A percentile compares a stretch with the other conserved stretches of the same genome.
Conservation (phyloP, 2,797 vertebrate species). For the Manis pentadactyla region DNA sequence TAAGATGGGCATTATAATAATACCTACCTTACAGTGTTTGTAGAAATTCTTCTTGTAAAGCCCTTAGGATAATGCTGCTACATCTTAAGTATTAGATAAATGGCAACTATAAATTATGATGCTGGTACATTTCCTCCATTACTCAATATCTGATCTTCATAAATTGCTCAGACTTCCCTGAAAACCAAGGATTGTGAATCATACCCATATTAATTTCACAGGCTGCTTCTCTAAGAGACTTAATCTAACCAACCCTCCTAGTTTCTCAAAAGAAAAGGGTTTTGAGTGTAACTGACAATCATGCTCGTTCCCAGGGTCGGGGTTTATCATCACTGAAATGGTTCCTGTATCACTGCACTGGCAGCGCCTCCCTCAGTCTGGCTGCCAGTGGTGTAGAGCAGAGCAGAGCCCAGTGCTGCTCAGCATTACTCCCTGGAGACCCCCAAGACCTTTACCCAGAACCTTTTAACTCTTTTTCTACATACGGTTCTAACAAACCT, state of each 20-base stretch:
- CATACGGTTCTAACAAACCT: background rate
- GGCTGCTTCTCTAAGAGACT: background rate
- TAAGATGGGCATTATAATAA: background rate
- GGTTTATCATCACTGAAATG: background rate
- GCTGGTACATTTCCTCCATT: background rate
- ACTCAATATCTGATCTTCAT: background rate
- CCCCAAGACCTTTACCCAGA: background rate
- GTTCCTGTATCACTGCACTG: background rate
- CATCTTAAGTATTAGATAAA: background rate
- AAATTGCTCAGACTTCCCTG: background rate
- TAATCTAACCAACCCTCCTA: background rate
- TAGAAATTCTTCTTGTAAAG: background rate
- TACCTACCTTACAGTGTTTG: background rate
- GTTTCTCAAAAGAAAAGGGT: background rate
- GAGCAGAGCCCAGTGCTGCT: background rate
- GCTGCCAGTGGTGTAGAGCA: accelerated
- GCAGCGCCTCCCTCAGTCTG: accelerated
- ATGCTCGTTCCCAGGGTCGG: background rate
- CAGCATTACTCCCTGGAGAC: accelerated
- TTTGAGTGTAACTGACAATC: background rate
- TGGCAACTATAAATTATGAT: background rate
- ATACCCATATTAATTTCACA: background rate
- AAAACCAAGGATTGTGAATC: background rate
- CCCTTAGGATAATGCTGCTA: background rate
- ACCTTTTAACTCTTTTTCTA: background rate